These are phyloP conservation scores for Pogonus chalceus DNA, from an alignment of 1,140 invertebrate genomes.

Conservation along the genomic window DNA sequence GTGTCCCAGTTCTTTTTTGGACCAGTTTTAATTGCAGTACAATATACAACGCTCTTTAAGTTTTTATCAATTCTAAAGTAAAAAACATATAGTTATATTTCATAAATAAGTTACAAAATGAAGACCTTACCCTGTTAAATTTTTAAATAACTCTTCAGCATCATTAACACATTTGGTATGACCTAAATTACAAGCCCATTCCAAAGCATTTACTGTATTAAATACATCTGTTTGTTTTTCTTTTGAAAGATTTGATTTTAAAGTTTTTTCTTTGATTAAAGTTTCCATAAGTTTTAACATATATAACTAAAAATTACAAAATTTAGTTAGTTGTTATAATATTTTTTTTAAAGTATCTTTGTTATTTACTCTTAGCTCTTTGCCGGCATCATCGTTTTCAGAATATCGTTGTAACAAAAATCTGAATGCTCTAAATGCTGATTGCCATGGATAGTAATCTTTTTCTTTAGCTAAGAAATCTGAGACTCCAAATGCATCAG, in stretches of 20 bases:
- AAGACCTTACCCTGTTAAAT: slow-evolving; percentile 12
- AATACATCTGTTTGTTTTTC: neutral
- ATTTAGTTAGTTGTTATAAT: neutral
- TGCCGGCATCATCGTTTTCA: slow-evolving; percentile 28
- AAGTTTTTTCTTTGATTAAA: neutral
- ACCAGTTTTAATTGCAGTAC: slow-evolving; percentile 41
- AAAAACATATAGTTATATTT: neutral
- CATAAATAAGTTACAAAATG: slow-evolving; percentile 14
- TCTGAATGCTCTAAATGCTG: slow-evolving; percentile 44
- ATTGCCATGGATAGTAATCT: slow-evolving; percentile 53
- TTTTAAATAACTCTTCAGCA: slow-evolving; percentile 27
- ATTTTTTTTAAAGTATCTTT: neutral
- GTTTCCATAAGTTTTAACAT: neutral
- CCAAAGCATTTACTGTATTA: neutral
- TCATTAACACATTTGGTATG: slow-evolving; percentile 36
- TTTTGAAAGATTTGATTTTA: neutral
- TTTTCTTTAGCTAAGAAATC: slow-evolving; percentile 49
- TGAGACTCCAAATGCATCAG: slow-evolving; percentile 43
- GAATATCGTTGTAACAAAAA: slow-evolving; percentile 37
- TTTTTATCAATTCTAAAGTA: slow-evolving; percentile 39
- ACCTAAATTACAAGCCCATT: slow-evolving; percentile 24
- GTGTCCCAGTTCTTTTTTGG: slow-evolving; percentile 36
- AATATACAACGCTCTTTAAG: slow-evolving; percentile 48
- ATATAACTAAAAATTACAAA: neutral
- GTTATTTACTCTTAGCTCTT: slow-evolving; percentile 20